These are phyloP conservation scores for Bos taurus DNA, from an alignment of 2,113 vertebrate species.

Conservation along the genomic window DNA sequence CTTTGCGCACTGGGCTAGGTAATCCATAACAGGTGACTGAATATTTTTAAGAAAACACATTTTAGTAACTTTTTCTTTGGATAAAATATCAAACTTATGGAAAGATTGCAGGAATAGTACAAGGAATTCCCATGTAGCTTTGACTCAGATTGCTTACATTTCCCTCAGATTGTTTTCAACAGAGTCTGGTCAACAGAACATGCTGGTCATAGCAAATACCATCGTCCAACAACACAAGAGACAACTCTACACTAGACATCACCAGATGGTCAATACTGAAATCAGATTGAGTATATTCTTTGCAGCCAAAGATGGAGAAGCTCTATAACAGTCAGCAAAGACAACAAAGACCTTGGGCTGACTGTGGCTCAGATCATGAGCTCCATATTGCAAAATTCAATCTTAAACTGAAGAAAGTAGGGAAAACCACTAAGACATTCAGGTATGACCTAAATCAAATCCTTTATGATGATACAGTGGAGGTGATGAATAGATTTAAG, in stretches of 20 bases:
- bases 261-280: neutral
- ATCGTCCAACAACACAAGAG: neutral
- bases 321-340: neutral
- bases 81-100: neutral
- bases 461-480: neutral
- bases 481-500: neutral
- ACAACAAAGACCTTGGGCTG: neutral
- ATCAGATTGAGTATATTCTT: neutral
- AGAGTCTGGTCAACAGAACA: neutral
- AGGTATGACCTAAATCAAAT: neutral
- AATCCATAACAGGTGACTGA: neutral
- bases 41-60: neutral
- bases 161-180: neutral
- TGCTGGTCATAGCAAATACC: neutral
- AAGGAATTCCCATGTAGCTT: neutral
- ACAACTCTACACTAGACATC: neutral
- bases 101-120: neutral
- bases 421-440: neutral
- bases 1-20: neutral
- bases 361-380: neutral
- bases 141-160: neutral
- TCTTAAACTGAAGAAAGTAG: neutral
- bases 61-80: neutral
- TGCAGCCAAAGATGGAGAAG: neutral
- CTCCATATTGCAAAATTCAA: neutral